Evolutionary conservation across 2,113 vertebrate genomes (phyloP), one percentile per base, ranked within the genome.

Genomic region (Notiomystis cincta): DNA sequence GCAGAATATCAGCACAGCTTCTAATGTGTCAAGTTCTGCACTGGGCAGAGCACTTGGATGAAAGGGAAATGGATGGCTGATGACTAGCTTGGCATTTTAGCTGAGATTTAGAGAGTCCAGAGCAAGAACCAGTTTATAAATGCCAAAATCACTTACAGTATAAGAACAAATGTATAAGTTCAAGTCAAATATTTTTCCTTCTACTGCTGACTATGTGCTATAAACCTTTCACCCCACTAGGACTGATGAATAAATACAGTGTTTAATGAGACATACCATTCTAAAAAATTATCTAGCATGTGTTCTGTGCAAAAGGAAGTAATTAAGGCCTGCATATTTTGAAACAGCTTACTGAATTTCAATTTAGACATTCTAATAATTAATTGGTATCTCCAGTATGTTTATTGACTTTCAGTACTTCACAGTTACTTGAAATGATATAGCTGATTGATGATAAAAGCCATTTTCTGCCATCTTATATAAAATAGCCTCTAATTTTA

Each of bases 41-140:
- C 28, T 66, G 67, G 48, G 37, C 62, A 96, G 60, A 95, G 61
- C 37, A 69, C 70, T 85, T 85, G 51, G 66, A 79, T 96, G 82
- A 96, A 95, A 95, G 44, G 40, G 42, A 88, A 96, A 93, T 67
- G 53, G 76, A 89, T 93, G 69, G 92, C 18, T 95, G 95, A 92
- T 83, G 70, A 90, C 51, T 81, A 83, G 27, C 50, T 84, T 93
- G 87, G 93, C 82, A 97, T 90, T 96, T 96, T 86, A 87, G 69
- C 66, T 81, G 61, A 94, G 80, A 95, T 94, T 95, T 93, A 91
- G 65, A 76, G 73, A 96, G 71, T 30, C 69, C 71, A 89, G 91
- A 89, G 83, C 58, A 96, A 93, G 75, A 95, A 76, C 53, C 80
- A 85, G 50, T 65, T 85, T 96, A 82, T 90, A 97, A 93, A 96